phyloP scores from a whole-genome alignment of 30 jellyfish, hydroid and myxozoan genomes.

The Catostylus mosaicus region DNA sequence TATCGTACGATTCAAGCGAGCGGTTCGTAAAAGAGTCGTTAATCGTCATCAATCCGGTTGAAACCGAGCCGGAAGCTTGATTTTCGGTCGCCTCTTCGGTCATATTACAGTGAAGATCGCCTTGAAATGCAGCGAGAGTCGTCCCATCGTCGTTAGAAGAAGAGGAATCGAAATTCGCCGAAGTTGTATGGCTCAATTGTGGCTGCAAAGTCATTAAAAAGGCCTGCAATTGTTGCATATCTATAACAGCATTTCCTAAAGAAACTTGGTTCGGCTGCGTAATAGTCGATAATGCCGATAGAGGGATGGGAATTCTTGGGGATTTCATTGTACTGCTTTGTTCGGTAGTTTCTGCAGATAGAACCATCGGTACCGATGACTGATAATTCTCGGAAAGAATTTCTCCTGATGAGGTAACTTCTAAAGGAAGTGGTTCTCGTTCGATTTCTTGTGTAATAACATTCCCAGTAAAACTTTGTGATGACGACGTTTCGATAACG shows the following conservation, averaged over 20 bases:
- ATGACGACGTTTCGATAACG: not conserved
- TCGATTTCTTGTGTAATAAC: not conserved
- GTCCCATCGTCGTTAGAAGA: slow-evolving; percentile 22
- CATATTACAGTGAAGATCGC: not conserved
- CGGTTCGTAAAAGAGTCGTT: not conserved
- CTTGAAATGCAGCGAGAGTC: slow-evolving; percentile 12
- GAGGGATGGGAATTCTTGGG: slow-evolving; percentile 51
- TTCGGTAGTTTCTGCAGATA: not conserved
- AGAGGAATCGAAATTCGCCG: not conserved
- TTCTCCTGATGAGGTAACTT: not conserved
- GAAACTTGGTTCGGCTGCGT: slow-evolving; percentile 36
- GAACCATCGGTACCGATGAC: not conserved
- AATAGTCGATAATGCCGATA: slow-evolving; percentile 42
- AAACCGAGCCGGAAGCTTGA: not conserved
- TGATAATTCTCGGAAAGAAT: not conserved
- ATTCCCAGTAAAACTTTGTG: slow-evolving; percentile 1
- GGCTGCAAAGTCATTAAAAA: slow-evolving; percentile 64
- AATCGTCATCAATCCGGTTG: slow-evolving; percentile 2
- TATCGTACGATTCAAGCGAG: not conserved
- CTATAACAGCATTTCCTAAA: slow-evolving; percentile 34
- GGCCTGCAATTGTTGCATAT: slow-evolving; percentile 58
- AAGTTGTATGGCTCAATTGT: not conserved
- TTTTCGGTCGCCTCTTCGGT: not conserved
- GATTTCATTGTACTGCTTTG: slow-evolving; percentile 33
- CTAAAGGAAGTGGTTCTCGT: not conserved